Evolutionary conservation across 2,113 vertebrate species (phyloP), one percentile per base, ranked within the genome.

Genomic region (Lipophrys pholis): DNA sequence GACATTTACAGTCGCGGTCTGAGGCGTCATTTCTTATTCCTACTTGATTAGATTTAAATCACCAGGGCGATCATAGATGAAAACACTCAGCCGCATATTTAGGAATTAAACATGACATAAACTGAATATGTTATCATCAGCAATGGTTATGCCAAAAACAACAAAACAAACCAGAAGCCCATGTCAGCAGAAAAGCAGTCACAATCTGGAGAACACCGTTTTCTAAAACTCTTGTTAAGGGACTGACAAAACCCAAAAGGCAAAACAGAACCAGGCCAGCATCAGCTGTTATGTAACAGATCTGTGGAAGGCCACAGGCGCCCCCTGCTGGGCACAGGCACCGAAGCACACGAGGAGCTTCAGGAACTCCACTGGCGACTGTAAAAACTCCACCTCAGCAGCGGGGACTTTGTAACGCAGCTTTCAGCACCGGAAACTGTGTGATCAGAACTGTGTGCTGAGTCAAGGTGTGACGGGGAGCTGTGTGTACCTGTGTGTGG

Each of bases 401-500:
- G 8, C 1, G 21, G 30, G 11, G 3, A 8, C 7, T 14, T 30
- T 30, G 21, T 30, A 30, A 2, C 21, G 21, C 21, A 2, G 21
- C 21, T 30, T 4, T 30, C n/a, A n/a, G 21, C 21, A 2, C 21
- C 21, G 21, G 21, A 4, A 30, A 2, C 21, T 4, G 21, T 30
- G 21, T 30, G 21, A 30, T 4, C 11, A 12, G 40, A 12, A 30
- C 49, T 11, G 0, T 1, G 30, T 1, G 55, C n/a, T 1, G 12
- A n/a, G 11, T 14, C 12, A 46, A 11, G 6, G 3, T 3, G 6
- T 8, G 41, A 4, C n/a, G 17, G 12, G 11, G 40, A 12, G 36
- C 49, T 11, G 0, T 1, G 30, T 1, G 55, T 91, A 93, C 93
- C 93, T 90, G 92, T 73, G 56, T 90, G 89, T 52, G 90, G 89